Base-by-base conservation (phyloP, 2,113 vertebrate genomes). In the Copsychus sechellarum region DNA sequence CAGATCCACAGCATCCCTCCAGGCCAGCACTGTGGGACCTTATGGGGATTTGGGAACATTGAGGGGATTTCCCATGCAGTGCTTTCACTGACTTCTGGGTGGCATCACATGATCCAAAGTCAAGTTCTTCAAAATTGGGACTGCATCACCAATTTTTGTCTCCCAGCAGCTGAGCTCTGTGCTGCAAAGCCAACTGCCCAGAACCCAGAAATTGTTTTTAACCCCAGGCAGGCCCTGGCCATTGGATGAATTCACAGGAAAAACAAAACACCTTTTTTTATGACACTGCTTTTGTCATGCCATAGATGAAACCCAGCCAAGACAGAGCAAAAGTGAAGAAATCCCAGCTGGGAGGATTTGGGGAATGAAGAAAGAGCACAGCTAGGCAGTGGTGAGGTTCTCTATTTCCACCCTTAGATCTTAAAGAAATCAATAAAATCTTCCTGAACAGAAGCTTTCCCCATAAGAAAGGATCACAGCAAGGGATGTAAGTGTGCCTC, bases 121-220 rank as follows among this genome's bases (percentile, higher is more conserved):
- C 74, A 69, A 67, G 45, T 64, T 85, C 67, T 83, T 85, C 31
- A 8, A 64, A 90, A 54, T 0, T 10, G 3, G 25, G 51, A 73
- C 48, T 91, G 56, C 38, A 4, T 83, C 94, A 83, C 38, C 1
- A 0, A 51, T 45, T 81, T 3, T 6, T 34, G 94, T 81, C 82
- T 95, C 86, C 82, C 86, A 62, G 90, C 71, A 93, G 81, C 90
- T 47, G 71, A 31, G 56, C 57, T 84, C n/a, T 56, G 36, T 58
- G 77, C 84, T 78, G 81, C 86, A 93, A 51, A 93, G 91, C 17
- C 73, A 87, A 90, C 43, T 83, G 64, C 72, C 60, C 69, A n/a
- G 38, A 42, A 20, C 38, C 31, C 70, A 64, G 65, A 40, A 60
- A 57, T 26, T 71, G 17, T 34, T 67, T 74, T 88, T 78, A 91